These are phyloP conservation scores for Apocrypta bakeri DNA, from an alignment of 1,140 invertebrate species.

Conservation along the genomic window DNA sequence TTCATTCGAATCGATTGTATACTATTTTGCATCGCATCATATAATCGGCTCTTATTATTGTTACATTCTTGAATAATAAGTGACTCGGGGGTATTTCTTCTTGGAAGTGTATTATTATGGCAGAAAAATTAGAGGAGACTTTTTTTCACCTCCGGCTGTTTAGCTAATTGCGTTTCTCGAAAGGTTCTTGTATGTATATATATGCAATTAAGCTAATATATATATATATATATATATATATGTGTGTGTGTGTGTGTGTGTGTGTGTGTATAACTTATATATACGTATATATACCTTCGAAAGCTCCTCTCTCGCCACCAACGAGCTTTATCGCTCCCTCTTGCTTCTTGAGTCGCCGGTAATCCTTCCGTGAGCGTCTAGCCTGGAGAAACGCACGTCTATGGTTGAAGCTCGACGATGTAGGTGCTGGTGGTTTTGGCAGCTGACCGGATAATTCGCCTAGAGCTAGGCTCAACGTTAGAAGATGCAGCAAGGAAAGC, in stretches of 20 bases:
- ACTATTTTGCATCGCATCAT: too few species aligned
- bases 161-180: not conserved
- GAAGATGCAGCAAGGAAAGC: not conserved
- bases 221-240: too few species aligned
- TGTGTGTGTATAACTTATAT: too few species aligned
- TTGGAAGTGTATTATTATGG: too few species aligned
- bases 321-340: slow-evolving; percentile 83
- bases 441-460: not conserved
- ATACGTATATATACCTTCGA: slow-evolving; percentile 77
- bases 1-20: too few species aligned
- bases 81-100: too few species aligned
- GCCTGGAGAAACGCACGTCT: not conserved
- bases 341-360: slow-evolving; percentile 77
- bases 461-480: not conserved
- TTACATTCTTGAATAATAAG: too few species aligned
- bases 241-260: too few species aligned
- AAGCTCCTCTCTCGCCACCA: slow-evolving; percentile 77
- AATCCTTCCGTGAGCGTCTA: slow-evolving; percentile 54
- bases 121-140: too few species aligned
- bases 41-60: too few species aligned
- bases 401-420: not conserved
- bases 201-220: too few species aligned
- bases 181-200: too few species aligned
- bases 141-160: not conserved
- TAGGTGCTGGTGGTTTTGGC: not conserved